Evolutionary conservation across 2,888 invertebrate genomes (phyloP).

Genomic region (Gnatocerus cornutus): DNA sequence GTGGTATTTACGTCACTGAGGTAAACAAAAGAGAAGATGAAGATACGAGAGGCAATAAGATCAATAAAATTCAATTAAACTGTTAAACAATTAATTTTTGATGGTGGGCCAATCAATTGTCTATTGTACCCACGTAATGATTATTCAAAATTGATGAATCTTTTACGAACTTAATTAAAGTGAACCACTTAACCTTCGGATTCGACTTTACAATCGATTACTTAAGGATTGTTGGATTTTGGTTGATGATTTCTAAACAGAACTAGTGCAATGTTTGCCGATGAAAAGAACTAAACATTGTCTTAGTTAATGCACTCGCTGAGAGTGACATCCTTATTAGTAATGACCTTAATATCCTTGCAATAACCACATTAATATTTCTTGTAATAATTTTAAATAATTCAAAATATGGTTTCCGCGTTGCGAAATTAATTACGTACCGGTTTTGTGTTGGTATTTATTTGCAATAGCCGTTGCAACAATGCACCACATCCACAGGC

Average conservation of each 20-base stretch:
- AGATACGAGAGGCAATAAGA: background rate
- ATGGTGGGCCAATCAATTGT: conserved; percentile 13
- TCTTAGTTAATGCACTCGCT: conserved; percentile 2
- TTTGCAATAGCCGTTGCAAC: conserved; percentile 29
- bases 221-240: conserved; percentile 6
- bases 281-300: conserved; percentile 13
- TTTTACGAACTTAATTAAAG: conserved; percentile 1
- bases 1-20: conserved; percentile 16
- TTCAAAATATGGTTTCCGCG: conserved; percentile 33
- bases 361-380: background rate
- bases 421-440: conserved; percentile 33
- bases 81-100: background rate
- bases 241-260: background rate
- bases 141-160: background rate
- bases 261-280: conserved; percentile 8
- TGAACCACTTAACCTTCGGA: conserved; percentile 8
- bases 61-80: conserved; percentile 15
- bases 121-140: conserved; percentile 17
- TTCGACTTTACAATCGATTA: conserved; percentile 7
- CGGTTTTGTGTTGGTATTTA: conserved; percentile 17
- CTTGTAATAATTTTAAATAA: conserved; percentile 30
- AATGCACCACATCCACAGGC: conserved; percentile 11
- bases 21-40: conserved; percentile 24
- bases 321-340: conserved; percentile 11
- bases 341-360: conserved; percentile 22